Evolutionary conservation across 2,888 invertebrate genomes (phyloP).

Genomic region (Tinea pellionella): DNA sequence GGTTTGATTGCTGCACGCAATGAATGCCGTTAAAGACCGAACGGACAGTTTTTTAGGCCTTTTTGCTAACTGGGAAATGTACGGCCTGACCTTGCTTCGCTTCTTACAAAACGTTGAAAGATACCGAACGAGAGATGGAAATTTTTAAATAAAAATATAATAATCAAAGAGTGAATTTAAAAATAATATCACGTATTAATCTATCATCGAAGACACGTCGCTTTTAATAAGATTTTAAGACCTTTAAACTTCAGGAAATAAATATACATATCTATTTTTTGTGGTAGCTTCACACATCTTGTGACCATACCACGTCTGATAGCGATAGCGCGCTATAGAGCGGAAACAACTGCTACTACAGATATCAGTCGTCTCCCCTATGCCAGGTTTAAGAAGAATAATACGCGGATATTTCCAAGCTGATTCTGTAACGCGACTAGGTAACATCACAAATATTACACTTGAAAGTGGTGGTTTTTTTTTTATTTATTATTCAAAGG

Average conservation of each 20-base stretch:
- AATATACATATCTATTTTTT: too few relatives aligned
- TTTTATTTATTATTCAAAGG: too few relatives aligned
- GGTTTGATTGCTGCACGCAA: neutral
- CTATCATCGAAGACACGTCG: neutral
- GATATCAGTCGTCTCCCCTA: too few relatives aligned
- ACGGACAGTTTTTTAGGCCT: neutral
- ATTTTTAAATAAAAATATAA: neutral
- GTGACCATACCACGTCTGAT: too few relatives aligned
- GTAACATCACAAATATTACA: too few relatives aligned
- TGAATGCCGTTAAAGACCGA: neutral
- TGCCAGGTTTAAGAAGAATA: too few relatives aligned
- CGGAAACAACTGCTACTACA: too few relatives aligned
- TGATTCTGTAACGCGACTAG: too few relatives aligned
- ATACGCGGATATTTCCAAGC: too few relatives aligned
- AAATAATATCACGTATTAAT: neutral
- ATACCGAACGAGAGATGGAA: neutral
- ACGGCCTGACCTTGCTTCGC: conserved; percentile 1
- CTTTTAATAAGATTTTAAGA: too few relatives aligned
- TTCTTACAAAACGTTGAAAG: neutral
- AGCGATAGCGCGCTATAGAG: too few relatives aligned
- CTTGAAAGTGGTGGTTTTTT: too few relatives aligned
- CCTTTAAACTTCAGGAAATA: neutral
- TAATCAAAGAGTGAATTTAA: neutral
- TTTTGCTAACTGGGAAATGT: neutral
- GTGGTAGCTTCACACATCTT: neutral